phyloP scores from a whole-genome alignment of 2,113 vertebrate genomes.

The Cheirogaleus medius region DNA sequence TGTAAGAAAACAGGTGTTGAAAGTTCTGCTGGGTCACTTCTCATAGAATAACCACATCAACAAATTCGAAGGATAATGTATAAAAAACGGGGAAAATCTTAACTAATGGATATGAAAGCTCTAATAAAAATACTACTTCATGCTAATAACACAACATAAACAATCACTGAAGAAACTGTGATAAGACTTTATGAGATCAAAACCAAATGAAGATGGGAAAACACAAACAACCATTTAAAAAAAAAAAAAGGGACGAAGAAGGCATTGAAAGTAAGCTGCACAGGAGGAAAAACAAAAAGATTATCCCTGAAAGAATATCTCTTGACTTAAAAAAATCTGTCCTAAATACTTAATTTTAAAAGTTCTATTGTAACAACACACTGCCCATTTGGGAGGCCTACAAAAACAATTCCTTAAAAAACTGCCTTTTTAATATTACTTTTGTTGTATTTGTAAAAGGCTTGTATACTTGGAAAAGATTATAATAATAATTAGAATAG shows the following conservation, averaged over 20 bases:
- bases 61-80: slow-evolving; percentile 30
- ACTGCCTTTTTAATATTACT: background rate
- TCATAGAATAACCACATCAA: slow-evolving; percentile 6
- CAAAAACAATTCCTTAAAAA: background rate
- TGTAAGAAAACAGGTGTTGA: slow-evolving; percentile 13
- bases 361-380: background rate
- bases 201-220: background rate
- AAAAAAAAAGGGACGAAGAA: background rate
- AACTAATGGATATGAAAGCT: background rate
- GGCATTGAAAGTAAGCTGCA: background rate
- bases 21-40: slow-evolving; percentile 6
- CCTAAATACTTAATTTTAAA: slow-evolving; percentile 40
- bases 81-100: slow-evolving; percentile 27
- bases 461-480: background rate
- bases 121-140: background rate
- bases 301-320: background rate
- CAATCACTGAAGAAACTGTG: background rate
- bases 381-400: background rate
- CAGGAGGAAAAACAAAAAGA: background rate
- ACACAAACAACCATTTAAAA: background rate
- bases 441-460: background rate
- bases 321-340: background rate
- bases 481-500: slow-evolving; percentile 49
- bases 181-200: background rate
- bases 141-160: background rate